Percentiles rank a stretch among this genome's conserved stretches.
Evolutionary conservation across 2,888 invertebrate species (phyloP).

Genomic region (Dicranocentrus wangi): DNA sequence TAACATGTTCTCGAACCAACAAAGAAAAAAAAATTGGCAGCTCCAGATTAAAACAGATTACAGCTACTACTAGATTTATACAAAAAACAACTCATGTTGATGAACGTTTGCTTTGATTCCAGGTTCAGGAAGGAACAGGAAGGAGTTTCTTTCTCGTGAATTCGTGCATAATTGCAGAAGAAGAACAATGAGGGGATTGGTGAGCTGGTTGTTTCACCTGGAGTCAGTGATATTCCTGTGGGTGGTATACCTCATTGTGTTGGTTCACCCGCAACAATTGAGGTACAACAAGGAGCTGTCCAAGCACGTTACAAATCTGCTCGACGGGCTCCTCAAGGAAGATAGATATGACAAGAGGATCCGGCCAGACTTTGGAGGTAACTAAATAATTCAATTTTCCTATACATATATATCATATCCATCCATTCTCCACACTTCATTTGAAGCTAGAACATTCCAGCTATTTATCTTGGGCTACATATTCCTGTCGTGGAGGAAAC

Average conservation of each 20-base stretch:
- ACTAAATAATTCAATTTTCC: too few relatives aligned
- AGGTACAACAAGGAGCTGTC: conserved; percentile 72
- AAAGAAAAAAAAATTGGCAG: too few relatives aligned
- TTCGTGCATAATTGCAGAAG: too few relatives aligned
- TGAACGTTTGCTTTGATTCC: too few relatives aligned
- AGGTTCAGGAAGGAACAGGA: too few relatives aligned
- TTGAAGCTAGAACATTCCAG: neutral
- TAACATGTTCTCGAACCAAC: too few relatives aligned
- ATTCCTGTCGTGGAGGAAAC: too few relatives aligned
- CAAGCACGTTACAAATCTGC: conserved; percentile 74
- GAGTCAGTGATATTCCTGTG: conserved; percentile 32
- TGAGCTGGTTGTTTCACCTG: conserved; percentile 41
- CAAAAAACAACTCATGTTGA: too few relatives aligned
- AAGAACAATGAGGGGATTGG: neutral
- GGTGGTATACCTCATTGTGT: conserved; percentile 36
- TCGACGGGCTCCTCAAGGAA: conserved; percentile 74
- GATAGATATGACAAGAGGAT: conserved; percentile 75
- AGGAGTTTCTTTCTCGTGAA: too few relatives aligned
- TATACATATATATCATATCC: too few relatives aligned
- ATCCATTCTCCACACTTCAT: conserved; percentile 3
- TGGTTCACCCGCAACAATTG: conserved; percentile 65
- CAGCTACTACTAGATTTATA: too few relatives aligned
- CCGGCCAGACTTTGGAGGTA: conserved; percentile 75
- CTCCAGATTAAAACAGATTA: too few relatives aligned
- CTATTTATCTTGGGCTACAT: neutral